These are phyloP conservation scores for Neogale vison DNA, from an alignment of 2,113 vertebrate genomes.

Conservation along the genomic window DNA sequence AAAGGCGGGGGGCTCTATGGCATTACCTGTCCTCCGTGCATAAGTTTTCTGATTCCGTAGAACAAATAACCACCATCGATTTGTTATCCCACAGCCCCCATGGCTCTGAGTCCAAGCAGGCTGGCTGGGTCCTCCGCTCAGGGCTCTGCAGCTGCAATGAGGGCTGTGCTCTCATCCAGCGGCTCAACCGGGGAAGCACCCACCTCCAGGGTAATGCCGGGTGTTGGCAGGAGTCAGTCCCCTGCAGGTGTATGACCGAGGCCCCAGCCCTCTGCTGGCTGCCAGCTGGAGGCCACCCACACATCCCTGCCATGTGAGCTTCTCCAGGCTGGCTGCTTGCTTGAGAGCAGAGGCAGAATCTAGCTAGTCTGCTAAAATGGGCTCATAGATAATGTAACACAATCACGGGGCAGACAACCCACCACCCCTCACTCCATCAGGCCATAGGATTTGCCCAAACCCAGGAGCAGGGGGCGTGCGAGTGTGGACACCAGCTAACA, in stretches of 20 bases:
- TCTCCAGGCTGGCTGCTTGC: neutral
- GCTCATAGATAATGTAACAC: accelerated
- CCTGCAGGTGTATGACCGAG: neutral
- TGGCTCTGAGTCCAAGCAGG: neutral
- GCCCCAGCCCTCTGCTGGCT: neutral
- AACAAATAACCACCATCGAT: neutral
- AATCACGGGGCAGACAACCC: accelerated
- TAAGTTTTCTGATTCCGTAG: neutral
- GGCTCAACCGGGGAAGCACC: neutral
- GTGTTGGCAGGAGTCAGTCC: neutral
- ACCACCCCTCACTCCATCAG: neutral
- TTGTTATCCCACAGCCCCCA: neutral
- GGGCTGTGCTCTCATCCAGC: neutral
- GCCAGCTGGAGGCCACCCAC: neutral
- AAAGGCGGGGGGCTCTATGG: accelerated
- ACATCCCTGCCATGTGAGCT: accelerated
- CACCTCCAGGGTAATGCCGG: neutral
- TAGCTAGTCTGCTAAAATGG: neutral
- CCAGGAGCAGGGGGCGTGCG: neutral
- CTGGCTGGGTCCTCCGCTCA: neutral
- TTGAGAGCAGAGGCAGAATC: neutral
- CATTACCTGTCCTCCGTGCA: neutral
- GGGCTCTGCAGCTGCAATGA: neutral
- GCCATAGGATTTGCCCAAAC: too few species aligned
- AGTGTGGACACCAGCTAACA: too few species aligned